These are phyloP conservation scores for Probaryconus sp. DNA, from an alignment of 1,140 invertebrate species.

Conservation along the genomic window DNA sequence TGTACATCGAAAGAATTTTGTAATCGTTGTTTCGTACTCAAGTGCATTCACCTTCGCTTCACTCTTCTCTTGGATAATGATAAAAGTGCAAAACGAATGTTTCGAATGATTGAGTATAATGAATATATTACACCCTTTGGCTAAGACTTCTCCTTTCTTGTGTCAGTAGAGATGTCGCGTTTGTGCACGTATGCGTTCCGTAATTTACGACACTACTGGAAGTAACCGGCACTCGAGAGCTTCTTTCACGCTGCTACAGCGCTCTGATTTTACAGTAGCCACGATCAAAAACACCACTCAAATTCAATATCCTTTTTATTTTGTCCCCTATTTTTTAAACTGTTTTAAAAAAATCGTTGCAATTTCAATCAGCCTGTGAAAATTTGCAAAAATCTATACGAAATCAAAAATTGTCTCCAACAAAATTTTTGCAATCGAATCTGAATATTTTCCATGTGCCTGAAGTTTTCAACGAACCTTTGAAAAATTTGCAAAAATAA, in stretches of 20 bases:
- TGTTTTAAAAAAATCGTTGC: too few species aligned
- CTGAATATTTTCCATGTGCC: too few species aligned
- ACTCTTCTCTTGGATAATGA: too few species aligned
- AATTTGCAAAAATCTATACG: too few species aligned
- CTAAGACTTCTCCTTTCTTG: constrained; percentile 54
- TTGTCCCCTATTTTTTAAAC: too few species aligned
- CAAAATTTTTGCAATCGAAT: too few species aligned
- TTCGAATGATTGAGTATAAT: constrained; percentile 60
- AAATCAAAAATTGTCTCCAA: too few species aligned
- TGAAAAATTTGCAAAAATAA: too few species aligned
- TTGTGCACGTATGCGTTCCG: constrained; percentile 50
- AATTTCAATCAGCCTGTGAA: too few species aligned
- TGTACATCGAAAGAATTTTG: constrained; percentile 21
- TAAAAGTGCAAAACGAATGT: constrained; percentile 53
- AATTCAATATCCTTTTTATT: too few species aligned
- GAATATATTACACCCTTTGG: constrained; percentile 59
- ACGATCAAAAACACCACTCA: too few species aligned
- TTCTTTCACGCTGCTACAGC: constrained; percentile 54
- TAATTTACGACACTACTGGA: constrained; percentile 62
- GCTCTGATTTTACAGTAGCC: constrained; percentile 12
- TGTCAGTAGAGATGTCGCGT: constrained; percentile 57
- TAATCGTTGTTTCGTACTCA: background rate
- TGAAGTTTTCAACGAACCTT: too few species aligned
- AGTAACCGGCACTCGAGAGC: constrained; percentile 49
- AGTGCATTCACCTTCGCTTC: constrained; percentile 46